Conservation (phyloP, 2,113 vertebrate genomes). For the Drymodes brunneopygia region DNA sequence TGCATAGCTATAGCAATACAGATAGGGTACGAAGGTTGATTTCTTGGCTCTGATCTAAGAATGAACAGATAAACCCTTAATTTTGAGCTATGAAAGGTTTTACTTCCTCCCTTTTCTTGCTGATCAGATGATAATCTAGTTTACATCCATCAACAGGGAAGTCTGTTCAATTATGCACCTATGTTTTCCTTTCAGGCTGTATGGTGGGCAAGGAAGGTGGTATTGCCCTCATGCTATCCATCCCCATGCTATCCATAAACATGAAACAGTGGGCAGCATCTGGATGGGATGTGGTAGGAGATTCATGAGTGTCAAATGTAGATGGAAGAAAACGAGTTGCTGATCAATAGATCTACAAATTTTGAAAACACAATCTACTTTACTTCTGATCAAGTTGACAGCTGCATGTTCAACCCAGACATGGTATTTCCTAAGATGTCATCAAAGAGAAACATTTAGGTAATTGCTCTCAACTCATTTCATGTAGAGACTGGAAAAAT, state of each 20-base stretch:
- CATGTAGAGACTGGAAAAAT: not conserved
- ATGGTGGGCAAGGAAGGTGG: not conserved
- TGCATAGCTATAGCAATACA: not conserved
- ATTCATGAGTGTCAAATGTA: not conserved
- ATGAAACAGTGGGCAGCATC: not conserved
- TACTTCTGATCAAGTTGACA: not conserved
- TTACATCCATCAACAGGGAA: not conserved
- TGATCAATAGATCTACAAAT: not conserved
- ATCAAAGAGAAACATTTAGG: not conserved
- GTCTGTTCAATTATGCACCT: not conserved
- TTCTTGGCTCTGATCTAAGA: not conserved
- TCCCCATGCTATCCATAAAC: not conserved
- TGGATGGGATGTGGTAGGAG: not conserved
- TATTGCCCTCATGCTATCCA: not conserved
- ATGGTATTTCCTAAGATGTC: not conserved
- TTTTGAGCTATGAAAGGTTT: not conserved
- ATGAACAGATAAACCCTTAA: not conserved
- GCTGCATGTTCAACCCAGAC: not conserved
- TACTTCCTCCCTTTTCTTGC: not conserved
- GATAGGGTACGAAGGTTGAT: not conserved
- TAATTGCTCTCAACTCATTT: not conserved
- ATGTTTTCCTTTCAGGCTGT: not conserved
- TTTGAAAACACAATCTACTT: not conserved
- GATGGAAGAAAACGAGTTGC: constrained; percentile 11
- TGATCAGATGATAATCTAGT: not conserved